phyloP scores from a whole-genome alignment of 2,888 invertebrate species.

The Heliconius hortense region DNA sequence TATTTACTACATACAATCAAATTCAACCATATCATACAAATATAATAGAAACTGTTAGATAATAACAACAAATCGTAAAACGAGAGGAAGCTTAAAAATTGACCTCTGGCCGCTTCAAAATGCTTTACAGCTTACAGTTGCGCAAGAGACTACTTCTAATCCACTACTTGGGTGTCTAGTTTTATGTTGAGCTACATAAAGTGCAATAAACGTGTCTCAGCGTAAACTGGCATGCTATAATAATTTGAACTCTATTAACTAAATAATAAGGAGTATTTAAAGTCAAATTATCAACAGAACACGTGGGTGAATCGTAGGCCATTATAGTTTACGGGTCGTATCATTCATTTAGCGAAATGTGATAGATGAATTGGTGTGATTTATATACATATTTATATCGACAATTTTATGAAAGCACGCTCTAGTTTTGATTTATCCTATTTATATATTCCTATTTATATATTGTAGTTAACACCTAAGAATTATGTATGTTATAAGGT shows the following conservation, averaged over 20 bases:
- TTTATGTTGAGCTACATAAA: constrained; percentile 70
- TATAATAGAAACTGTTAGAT: constrained; percentile 60
- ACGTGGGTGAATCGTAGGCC: constrained; percentile 70
- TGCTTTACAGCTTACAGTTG: constrained; percentile 61
- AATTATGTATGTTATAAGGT: background rate
- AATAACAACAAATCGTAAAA: constrained; percentile 78
- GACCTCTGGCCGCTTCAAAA: constrained; percentile 59
- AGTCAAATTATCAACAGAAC: constrained; percentile 45
- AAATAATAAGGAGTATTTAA: constrained; percentile 34
- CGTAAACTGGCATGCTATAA: constrained; percentile 23
- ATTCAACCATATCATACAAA: constrained; percentile 38
- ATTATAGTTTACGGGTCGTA: constrained; percentile 69
- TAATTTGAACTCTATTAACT: constrained; percentile 50
- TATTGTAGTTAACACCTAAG: background rate
- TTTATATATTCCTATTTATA: no score
- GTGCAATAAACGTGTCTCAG: constrained; percentile 59
- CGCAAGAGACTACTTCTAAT: constrained; percentile 69
- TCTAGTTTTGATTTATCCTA: constrained; percentile 17
- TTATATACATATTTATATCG: constrained; percentile 48
- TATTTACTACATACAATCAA: constrained; percentile 37
- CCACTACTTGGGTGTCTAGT: constrained; percentile 79
- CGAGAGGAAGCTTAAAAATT: constrained; percentile 61
- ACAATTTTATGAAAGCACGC: constrained; percentile 32
- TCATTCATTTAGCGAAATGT: constrained; percentile 75
- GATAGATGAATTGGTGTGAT: constrained; percentile 60